Conservation (phyloP, 2,888 invertebrate genomes). For the Sphaerophoria rueppellii region DNA sequence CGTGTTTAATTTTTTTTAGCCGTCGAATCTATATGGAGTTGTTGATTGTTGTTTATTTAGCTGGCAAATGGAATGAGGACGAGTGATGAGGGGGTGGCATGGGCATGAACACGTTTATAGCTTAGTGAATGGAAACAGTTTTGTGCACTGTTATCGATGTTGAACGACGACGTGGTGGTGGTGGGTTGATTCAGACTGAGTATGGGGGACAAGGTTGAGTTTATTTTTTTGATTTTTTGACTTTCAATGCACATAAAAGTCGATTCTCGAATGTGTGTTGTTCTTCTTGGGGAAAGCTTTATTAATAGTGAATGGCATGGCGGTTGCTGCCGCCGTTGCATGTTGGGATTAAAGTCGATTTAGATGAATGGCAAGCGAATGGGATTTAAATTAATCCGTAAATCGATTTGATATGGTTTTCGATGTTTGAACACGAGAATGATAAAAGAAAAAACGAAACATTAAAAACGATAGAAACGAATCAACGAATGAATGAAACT, state of each 20-base stretch:
- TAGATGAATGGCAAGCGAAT: constrained; percentile 47
- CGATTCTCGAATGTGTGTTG: neutral
- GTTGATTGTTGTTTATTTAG: constrained; percentile 52
- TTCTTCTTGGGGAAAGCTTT: constrained; percentile 11
- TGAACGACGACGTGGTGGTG: neutral
- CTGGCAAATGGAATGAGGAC: neutral
- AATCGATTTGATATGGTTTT: constrained; percentile 30
- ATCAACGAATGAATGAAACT: neutral
- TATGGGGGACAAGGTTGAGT: neutral
- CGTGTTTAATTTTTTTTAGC: constrained; percentile 15
- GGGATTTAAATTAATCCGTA: constrained; percentile 33
- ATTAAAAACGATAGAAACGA: too few species aligned
- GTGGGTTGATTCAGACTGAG: neutral
- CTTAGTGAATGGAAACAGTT: constrained; percentile 55
- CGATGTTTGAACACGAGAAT: constrained; percentile 37
- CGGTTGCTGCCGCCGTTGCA: constrained; percentile 22
- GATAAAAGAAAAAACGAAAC: neutral
- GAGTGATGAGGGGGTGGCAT: neutral
- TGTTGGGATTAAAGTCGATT: constrained; percentile 48
- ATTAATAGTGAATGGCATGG: constrained; percentile 27
- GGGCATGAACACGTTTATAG: constrained; percentile 29
- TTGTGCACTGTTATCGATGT: constrained; percentile 38
- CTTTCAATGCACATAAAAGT: neutral
- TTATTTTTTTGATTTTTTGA: constrained; percentile 24
- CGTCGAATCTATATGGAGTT: constrained; percentile 23